Evolutionary conservation across 2,888 invertebrate genomes (phyloP), one percentile per base, ranked within the genome.

Genomic region (Sphecodes monilicornis): DNA sequence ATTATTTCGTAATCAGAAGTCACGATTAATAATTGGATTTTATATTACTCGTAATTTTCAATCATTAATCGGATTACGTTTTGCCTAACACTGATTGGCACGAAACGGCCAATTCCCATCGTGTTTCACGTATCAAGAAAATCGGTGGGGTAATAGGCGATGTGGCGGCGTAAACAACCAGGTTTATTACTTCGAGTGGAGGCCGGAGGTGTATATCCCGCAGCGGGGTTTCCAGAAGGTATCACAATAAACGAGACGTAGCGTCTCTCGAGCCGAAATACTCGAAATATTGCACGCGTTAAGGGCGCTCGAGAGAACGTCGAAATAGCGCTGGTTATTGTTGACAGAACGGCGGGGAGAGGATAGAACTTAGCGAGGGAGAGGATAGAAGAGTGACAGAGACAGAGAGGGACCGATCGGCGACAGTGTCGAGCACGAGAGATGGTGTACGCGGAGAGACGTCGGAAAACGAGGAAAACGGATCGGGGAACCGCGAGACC

Each of bases 231-330:
- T 57, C 68, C 57, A 57, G 68, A 50, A 76, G 82, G 41, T 76
- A 68, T 76, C 71, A 66, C 66, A 71, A 82, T 82, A 82, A 66
- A 60, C 72, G 76, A 74, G 81, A 32, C 60, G 60, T 32, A 66
- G 22, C 64, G 71, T 50, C 41, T 72, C 66, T 60, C 46, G 32
- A 50, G 46, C n/a, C 41, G 73, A 80, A 82, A 79, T 68, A 72
- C 70, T 79, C 46, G 81, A 82, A 83, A 76, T 73, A 86, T 82
- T 79, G 64, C 73, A 74, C 74, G 76, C 64, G 72, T 75, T 84
- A 78, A 74, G 70, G 80, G 74, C 76, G 80, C 82, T 77, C 75
- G 41, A 69, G 29, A 64, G 71, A 74, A 79, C 80, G 82, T 69
- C 74, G 80, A 70, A 78, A 85, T 80, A 81, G 76, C 73, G 32